These are phyloP conservation scores for Tetragonula carbonaria DNA, from an alignment of 2,888 invertebrate genomes.

Conservation along the genomic window DNA sequence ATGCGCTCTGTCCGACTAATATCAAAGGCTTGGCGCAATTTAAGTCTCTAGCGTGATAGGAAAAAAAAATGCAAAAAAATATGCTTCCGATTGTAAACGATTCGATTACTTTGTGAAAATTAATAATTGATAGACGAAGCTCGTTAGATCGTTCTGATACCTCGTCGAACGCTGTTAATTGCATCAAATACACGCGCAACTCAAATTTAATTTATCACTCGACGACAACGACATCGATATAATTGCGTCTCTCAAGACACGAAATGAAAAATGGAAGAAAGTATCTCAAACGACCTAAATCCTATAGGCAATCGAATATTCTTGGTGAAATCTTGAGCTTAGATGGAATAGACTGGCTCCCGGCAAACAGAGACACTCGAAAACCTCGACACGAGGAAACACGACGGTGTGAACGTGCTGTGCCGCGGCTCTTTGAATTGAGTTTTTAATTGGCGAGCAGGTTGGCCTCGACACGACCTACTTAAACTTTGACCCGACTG, in stretches of 20 bases:
- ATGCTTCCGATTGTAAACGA: background rate
- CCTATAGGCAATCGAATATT: constrained; percentile 55
- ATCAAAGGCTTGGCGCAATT: background rate
- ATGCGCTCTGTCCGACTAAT: background rate
- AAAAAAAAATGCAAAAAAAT: background rate
- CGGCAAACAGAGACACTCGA: constrained; percentile 13
- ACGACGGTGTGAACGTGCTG: constrained; percentile 15
- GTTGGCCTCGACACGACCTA: constrained; percentile 27
- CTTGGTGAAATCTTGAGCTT: constrained; percentile 34
- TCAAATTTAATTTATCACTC: constrained; percentile 61
- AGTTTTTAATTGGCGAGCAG: constrained; percentile 62
- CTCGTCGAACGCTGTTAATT: constrained; percentile 68
- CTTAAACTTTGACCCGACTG: constrained; percentile 31
- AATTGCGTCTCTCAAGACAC: constrained; percentile 15
- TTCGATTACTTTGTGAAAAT: too few species aligned
- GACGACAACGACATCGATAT: constrained; percentile 28
- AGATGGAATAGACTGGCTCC: constrained; percentile 35
- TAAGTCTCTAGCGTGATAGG: background rate
- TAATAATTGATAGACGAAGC: constrained; percentile 35
- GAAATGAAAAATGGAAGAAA: background rate
- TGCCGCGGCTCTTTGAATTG: constrained; percentile 46
- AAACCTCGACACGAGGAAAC: constrained; percentile 26
- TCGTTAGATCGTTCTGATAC: constrained; percentile 65
- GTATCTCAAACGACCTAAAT: constrained; percentile 15
- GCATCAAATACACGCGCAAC: constrained; percentile 55